Percentiles rank a stretch among this genome's conserved stretches.
Conservation (phyloP, 2,888 invertebrate species). For the Augiades crinisus region DNA sequence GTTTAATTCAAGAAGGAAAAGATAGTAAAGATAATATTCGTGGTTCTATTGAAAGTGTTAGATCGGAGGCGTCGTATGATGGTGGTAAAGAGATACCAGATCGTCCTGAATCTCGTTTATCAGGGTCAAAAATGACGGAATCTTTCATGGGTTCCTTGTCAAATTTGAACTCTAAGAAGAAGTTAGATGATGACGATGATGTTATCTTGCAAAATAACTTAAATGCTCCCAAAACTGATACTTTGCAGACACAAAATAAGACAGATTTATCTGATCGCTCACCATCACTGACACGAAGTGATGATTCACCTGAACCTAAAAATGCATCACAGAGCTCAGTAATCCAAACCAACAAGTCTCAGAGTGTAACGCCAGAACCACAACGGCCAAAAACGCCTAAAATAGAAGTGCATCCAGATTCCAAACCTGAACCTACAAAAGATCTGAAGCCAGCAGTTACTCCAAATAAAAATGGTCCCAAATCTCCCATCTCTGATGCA, state of each 20-base stretch:
- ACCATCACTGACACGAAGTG: constrained; percentile 73
- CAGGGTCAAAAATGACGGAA: constrained; percentile 74
- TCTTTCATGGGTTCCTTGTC: constrained; percentile 71
- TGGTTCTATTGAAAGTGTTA: constrained; percentile 66
- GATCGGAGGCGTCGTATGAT: constrained; percentile 59
- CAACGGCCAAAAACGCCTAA: constrained; percentile 68
- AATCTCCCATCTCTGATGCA: constrained; percentile 53
- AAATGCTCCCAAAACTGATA: constrained; percentile 44
- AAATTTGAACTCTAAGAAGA: constrained; percentile 56
- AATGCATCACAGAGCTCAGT: constrained; percentile 47
- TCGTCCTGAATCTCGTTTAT: constrained; percentile 70
- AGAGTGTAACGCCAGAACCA: constrained; percentile 55
- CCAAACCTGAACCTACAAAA: constrained; percentile 39
- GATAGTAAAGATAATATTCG: constrained; percentile 69
- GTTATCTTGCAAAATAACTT: constrained; percentile 62
- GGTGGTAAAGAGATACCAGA: constrained; percentile 52
- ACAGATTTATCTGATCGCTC: constrained; percentile 67
- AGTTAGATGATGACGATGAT: constrained; percentile 70
- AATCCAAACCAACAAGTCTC: constrained; percentile 50
- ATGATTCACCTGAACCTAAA: constrained; percentile 74
- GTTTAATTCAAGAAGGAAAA: constrained; percentile 72
- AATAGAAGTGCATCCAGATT: constrained; percentile 49
- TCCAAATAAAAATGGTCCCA: constrained; percentile 50
- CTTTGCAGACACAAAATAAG: constrained; percentile 50
- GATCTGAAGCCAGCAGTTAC: constrained; percentile 44